Conservation (phyloP, 2,797 vertebrate genomes). For the Smutsia gigantea region DNA sequence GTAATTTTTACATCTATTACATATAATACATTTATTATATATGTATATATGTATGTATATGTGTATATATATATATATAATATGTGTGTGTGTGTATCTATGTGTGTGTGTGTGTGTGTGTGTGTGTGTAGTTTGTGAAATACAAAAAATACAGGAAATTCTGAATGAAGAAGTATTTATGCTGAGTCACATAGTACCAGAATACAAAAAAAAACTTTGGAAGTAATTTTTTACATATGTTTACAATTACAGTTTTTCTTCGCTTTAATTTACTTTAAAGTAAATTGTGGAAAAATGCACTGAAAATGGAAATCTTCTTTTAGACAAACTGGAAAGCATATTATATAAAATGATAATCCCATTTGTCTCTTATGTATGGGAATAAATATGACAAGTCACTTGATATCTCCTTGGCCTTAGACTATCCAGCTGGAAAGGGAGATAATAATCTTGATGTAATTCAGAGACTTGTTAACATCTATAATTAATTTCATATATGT, state of each 20-base stretch:
- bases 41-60: too few species aligned
- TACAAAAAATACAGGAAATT: not conserved
- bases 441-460: not conserved
- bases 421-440: not conserved
- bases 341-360: not conserved
- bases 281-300: not conserved
- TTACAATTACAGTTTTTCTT: not conserved
- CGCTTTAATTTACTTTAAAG: not conserved
- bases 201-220: not conserved
- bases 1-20: not conserved
- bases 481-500: not conserved
- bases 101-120: too few species aligned
- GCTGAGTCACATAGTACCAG: not conserved
- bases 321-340: not conserved
- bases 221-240: not conserved
- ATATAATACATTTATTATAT: too few species aligned
- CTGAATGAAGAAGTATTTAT: not conserved
- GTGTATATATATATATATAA: not conserved
- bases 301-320: not conserved
- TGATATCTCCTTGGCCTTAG: not conserved
- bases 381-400: not conserved
- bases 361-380: not conserved
- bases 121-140: not conserved
- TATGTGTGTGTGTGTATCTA: too few species aligned
- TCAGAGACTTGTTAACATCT: conserved; percentile 19